These are phyloP conservation scores for Drosophila borealis DNA, from an alignment of 2,888 invertebrate species.

Conservation along the genomic window DNA sequence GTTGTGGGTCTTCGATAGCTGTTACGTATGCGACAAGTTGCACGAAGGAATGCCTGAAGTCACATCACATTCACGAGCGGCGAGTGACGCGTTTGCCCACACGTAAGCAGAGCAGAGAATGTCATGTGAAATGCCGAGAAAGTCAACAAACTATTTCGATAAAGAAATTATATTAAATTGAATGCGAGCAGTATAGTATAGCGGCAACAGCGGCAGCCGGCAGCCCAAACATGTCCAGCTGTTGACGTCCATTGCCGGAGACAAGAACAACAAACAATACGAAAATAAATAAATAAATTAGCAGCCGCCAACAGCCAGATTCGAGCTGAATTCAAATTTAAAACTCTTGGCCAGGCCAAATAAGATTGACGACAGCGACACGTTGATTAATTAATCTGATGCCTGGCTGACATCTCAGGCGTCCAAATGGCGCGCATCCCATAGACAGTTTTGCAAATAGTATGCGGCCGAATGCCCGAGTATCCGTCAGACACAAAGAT, in stretches of 20 bases:
- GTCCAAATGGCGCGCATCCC: constrained; percentile 33
- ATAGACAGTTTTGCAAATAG: constrained; percentile 40
- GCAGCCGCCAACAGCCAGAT: constrained; percentile 32
- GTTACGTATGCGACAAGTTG: constrained; percentile 51
- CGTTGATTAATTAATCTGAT: constrained; percentile 81
- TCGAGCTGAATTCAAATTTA: constrained; percentile 48
- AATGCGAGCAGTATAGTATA: constrained; percentile 23
- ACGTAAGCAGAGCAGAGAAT: constrained; percentile 33
- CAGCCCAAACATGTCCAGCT: constrained; percentile 69
- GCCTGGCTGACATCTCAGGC: constrained; percentile 60
- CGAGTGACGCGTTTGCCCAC: constrained; percentile 54
- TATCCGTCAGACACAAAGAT: constrained; percentile 35
- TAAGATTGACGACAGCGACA: constrained; percentile 75
- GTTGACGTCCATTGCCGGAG: constrained; percentile 66
- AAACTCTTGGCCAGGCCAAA: constrained; percentile 37
- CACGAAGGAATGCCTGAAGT: constrained; percentile 25
- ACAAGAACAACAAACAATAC: constrained; percentile 49
- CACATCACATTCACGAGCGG: constrained; percentile 2
- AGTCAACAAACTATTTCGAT: constrained; percentile 70
- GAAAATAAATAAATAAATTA: constrained; percentile 75
- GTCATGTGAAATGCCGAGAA: constrained; percentile 60
- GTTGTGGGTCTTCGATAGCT: constrained; percentile 53
- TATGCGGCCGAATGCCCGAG: too few relatives aligned
- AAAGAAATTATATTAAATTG: constrained; percentile 66
- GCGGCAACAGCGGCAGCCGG: not conserved